phyloP scores from a whole-genome alignment of 2,888 invertebrate species.

The Cerastoderma edule region DNA sequence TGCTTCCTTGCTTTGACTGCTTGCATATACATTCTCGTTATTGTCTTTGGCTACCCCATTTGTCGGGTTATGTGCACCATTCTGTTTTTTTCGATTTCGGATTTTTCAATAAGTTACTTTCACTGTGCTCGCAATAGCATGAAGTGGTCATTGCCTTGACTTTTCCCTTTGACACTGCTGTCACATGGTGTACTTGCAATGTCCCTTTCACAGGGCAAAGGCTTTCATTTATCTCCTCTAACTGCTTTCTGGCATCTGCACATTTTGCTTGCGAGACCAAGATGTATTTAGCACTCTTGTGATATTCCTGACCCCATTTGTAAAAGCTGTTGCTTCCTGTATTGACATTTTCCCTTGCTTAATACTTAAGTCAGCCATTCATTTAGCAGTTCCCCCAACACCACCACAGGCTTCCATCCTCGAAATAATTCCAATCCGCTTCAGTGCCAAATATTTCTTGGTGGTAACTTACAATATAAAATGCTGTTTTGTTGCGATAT shows the following conservation, averaged over 20 bases:
- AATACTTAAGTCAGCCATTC: conserved; percentile 38
- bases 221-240: conserved; percentile 12
- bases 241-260: background rate
- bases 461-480: conserved; percentile 41
- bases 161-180: background rate
- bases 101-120: no score
- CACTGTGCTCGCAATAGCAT: conserved; percentile 49
- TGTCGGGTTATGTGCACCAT: no score
- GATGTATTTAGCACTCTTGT: conserved; percentile 10
- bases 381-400: conserved; percentile 39
- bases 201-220: conserved; percentile 29
- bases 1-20: no score
- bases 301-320: background rate
- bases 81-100: no score
- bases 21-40: no score
- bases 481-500: conserved; percentile 52
- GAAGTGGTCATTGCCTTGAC: conserved; percentile 30
- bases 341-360: conserved; percentile 22
- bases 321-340: conserved; percentile 35
- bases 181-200: conserved; percentile 32
- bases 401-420: conserved; percentile 57
- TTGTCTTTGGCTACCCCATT: no score
- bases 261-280: conserved; percentile 11
- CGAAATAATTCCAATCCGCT: conserved; percentile 54
- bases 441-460: conserved; percentile 16